Evolutionary conservation across 2,113 vertebrate species (phyloP).

Genomic region (Chaenogobius annularis): DNA sequence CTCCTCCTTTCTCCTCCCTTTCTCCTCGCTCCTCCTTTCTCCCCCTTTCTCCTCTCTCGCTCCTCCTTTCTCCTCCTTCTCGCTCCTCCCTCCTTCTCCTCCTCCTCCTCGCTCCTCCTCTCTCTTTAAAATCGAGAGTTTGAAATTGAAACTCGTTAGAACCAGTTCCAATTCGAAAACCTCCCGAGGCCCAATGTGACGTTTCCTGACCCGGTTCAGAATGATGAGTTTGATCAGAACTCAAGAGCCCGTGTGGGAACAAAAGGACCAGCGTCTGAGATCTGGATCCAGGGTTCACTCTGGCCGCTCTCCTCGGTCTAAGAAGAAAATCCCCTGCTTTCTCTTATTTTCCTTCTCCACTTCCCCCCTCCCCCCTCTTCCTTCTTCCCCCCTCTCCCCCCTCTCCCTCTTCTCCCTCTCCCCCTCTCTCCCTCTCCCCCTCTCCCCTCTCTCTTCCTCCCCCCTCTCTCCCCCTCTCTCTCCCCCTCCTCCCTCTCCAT

Average conservation of each 20-base stretch:
- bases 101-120: neutral
- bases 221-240: too few species aligned
- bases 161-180: too few species aligned
- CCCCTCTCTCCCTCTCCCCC: neutral
- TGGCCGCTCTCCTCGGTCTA: too few species aligned
- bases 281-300: too few species aligned
- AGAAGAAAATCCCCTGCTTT: neutral
- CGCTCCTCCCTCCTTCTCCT: too few species aligned
- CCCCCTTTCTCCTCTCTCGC: too few species aligned
- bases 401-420: neutral
- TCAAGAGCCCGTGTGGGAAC: too few species aligned
- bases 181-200: too few species aligned
- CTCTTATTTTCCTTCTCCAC: neutral
- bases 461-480: neutral
- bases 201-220: too few species aligned
- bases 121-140: too few species aligned
- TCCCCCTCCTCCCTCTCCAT: neutral
- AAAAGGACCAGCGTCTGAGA: too few species aligned
- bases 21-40: neutral
- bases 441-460: neutral
- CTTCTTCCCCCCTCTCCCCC: neutral
- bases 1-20: neutral
- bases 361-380: neutral
- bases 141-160: too few species aligned
- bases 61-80: neutral